A percentile compares a stretch with the other conserved stretches of the same genome.
These are phyloP conservation scores for Pipistrellus kuhlii DNA, from an alignment of 2,797 vertebrate species.

Conservation along the genomic window DNA sequence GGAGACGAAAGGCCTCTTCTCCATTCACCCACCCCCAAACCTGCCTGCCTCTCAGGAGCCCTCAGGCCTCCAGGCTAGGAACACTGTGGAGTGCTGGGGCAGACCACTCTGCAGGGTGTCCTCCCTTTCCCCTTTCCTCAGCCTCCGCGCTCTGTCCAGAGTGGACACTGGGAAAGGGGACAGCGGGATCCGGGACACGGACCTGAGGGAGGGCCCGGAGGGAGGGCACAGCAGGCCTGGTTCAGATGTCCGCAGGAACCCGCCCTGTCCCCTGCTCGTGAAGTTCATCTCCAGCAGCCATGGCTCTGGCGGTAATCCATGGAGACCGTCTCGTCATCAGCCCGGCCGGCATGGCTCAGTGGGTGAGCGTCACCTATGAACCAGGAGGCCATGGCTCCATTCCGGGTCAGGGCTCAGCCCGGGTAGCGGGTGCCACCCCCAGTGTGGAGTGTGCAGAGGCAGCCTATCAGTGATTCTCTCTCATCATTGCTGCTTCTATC, in stretches of 20 bases:
- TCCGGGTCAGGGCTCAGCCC: too few species aligned
- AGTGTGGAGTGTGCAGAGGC: too few species aligned
- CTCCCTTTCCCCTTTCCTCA: background rate
- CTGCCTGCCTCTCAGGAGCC: background rate
- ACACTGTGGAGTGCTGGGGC: background rate
- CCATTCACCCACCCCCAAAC: background rate
- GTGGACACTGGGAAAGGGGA: background rate
- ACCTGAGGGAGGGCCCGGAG: background rate
- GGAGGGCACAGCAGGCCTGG: too few species aligned
- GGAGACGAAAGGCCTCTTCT: background rate
- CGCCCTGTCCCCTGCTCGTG: background rate
- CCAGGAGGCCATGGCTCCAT: too few species aligned
- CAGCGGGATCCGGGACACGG: background rate
- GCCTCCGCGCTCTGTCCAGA: background rate
- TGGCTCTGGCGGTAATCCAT: background rate
- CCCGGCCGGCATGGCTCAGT: too few species aligned
- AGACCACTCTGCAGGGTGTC: background rate
- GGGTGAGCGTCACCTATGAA: too few species aligned
- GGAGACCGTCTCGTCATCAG: background rate
- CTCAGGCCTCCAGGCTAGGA: background rate
- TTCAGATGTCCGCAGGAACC: background rate
- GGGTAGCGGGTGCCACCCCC: too few species aligned
- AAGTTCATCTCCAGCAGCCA: background rate
- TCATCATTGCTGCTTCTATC: too few species aligned
- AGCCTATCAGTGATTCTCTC: too few species aligned